Percentiles rank a stretch among this genome's conserved stretches.
These are phyloP conservation scores for Enteromius radiatus DNA, from an alignment of 2,797 vertebrate genomes.

Conservation along the genomic window DNA sequence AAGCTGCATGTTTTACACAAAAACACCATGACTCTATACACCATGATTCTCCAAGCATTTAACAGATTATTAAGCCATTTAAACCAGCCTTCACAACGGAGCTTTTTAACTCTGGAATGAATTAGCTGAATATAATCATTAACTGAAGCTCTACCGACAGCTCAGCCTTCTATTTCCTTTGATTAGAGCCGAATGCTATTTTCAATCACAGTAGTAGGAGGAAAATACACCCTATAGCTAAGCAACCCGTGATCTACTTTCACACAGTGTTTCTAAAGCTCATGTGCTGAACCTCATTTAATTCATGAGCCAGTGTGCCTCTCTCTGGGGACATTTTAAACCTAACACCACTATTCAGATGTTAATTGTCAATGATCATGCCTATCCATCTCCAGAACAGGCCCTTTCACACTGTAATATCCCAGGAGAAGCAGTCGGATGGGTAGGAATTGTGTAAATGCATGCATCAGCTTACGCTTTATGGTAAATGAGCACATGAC, in stretches of 20 bases:
- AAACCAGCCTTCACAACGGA: background rate
- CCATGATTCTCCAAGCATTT: background rate
- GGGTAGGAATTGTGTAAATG: constrained; percentile 88
- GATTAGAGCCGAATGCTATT: constrained; percentile 5
- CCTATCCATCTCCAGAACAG: constrained; percentile 82
- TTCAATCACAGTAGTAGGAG: constrained; percentile 13
- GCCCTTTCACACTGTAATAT: constrained; percentile 45
- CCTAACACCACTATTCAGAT: constrained; percentile 78
- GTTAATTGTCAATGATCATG: constrained; percentile 83
- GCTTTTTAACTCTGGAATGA: background rate
- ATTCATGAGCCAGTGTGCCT: constrained; percentile 76
- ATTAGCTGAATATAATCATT: background rate
- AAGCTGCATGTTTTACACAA: background rate
- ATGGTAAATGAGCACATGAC: constrained; percentile 78
- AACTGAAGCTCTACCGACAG: background rate
- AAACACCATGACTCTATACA: background rate
- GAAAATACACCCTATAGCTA: constrained; percentile 30
- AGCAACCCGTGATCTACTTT: constrained; percentile 23
- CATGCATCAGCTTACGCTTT: constrained; percentile 90
- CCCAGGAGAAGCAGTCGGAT: constrained; percentile 54
- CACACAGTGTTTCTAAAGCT: constrained; percentile 41
- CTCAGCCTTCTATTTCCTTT: background rate
- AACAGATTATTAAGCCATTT: constrained; percentile 2
- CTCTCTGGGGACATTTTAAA: constrained; percentile 82
- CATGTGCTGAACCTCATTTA: constrained; percentile 64